Conservation (phyloP, 2,797 vertebrate genomes). For the Galagoides demidoff region DNA sequence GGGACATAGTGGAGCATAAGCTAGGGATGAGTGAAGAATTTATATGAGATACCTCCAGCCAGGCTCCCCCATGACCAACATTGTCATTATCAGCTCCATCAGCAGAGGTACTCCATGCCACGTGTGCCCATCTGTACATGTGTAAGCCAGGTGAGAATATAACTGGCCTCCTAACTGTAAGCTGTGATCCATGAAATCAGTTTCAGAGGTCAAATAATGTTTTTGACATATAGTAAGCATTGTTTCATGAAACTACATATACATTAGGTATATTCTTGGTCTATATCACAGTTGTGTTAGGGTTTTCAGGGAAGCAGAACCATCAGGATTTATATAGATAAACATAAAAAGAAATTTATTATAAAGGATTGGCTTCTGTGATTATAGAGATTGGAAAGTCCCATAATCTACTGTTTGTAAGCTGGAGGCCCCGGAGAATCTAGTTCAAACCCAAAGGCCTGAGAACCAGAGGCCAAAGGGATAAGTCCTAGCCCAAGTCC, state of each 20-base stretch:
- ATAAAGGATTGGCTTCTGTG: not conserved
- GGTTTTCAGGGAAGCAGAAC: not conserved
- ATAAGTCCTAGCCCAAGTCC: not conserved
- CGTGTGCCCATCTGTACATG: not conserved
- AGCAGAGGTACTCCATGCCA: not conserved
- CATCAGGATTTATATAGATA: not conserved
- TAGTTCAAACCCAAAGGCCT: not conserved
- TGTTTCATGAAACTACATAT: not conserved
- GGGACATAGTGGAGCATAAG: no score
- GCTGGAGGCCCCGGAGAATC: not conserved
- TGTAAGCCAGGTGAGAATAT: not conserved
- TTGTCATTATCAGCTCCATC: not conserved
- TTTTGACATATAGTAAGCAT: not conserved
- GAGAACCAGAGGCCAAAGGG: not conserved
- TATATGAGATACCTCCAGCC: not conserved
- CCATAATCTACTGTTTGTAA: not conserved
- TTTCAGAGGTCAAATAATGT: not conserved
- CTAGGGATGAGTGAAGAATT: not conserved
- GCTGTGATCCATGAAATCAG: not conserved
- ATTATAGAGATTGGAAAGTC: not conserved
- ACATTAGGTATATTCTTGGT: not conserved
- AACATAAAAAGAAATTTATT: not conserved
- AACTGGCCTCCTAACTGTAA: not conserved
- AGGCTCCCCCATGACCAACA: not conserved
- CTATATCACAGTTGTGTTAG: not conserved